Percentiles rank a stretch among this genome's conserved stretches.
Conservation (phyloP, 2,113 vertebrate genomes). For the Rutilus rutilus region DNA sequence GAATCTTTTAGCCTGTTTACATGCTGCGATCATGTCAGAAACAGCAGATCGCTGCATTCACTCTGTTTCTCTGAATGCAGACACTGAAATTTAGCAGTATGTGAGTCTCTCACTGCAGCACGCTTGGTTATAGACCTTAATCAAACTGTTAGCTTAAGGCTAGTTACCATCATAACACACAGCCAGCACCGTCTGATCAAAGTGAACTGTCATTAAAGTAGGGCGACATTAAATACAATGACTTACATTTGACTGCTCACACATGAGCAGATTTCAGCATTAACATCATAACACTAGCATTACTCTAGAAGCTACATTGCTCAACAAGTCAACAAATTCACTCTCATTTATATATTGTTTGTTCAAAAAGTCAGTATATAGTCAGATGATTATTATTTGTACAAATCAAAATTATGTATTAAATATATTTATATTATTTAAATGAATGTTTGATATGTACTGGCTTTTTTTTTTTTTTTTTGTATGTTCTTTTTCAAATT, state of each 20-base stretch:
- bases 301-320: background rate
- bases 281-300: background rate
- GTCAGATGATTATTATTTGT: background rate
- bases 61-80: background rate
- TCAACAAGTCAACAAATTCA: background rate
- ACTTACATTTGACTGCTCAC: background rate
- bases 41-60: background rate
- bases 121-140: background rate
- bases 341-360: background rate
- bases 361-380: background rate
- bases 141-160: conserved; percentile 16
- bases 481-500: background rate
- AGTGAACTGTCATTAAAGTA: background rate
- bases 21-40: background rate
- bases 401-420: background rate
- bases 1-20: background rate
- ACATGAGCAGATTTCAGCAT: background rate
- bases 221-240: background rate
- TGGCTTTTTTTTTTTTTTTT: too few relatives aligned
- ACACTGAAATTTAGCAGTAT: background rate
- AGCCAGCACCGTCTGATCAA: background rate
- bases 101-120: background rate
- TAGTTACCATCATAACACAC: background rate
- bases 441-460: too few relatives aligned
- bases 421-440: background rate